Evolutionary conservation across 1,140 invertebrate genomes (phyloP).

Genomic region (Nixonia krombeini): DNA sequence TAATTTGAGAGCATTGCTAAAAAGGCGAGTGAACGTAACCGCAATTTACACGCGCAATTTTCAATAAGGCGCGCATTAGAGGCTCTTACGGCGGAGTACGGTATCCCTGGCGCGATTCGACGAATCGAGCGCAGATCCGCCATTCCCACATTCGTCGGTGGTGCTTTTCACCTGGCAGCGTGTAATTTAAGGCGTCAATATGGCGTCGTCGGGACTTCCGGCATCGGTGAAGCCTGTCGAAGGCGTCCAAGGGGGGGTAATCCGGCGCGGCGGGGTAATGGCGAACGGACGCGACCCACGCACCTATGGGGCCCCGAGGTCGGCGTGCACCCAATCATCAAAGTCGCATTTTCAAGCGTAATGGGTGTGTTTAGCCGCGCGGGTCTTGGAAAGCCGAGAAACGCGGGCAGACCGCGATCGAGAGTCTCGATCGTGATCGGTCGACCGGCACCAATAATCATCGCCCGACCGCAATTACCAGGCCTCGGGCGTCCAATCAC

Average conservation of each 20-base stretch:
- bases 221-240: slow-evolving; percentile 39
- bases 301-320: slow-evolving; percentile 8
- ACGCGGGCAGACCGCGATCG: slow-evolving; percentile 30
- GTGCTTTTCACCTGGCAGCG: no score
- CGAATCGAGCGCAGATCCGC: no score
- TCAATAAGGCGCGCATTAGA: no score
- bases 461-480: slow-evolving; percentile 57
- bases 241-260: slow-evolving; percentile 2
- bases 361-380: slow-evolving; percentile 61
- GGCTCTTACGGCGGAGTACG: no score
- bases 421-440: slow-evolving; percentile 55
- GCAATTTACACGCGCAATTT: no score
- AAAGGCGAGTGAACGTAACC: no score
- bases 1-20: no score
- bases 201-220: slow-evolving; percentile 22
- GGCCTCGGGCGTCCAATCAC: slow-evolving; percentile 59
- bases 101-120: no score
- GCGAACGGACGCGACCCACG: background rate
- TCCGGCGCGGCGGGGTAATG: slow-evolving; percentile 9
- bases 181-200: background rate
- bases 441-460: slow-evolving; percentile 61
- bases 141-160: no score
- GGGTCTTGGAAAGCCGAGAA: slow-evolving; percentile 37
- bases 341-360: slow-evolving; percentile 69
- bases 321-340: slow-evolving; percentile 64